phyloP scores from a whole-genome alignment of 2,113 vertebrate species.

The Lepisosteus oculatus region DNA sequence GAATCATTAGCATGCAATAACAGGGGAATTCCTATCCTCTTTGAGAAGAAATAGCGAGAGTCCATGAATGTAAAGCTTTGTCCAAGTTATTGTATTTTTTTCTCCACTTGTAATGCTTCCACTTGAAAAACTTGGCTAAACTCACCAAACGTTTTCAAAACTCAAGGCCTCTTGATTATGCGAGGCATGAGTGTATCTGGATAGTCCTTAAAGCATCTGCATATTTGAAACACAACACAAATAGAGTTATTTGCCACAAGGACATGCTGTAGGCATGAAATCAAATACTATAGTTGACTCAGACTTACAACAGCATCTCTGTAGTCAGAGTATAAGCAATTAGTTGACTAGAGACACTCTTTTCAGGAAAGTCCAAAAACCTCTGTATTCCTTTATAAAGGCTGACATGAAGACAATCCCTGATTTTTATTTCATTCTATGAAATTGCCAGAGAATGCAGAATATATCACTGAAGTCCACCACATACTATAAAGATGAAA shows the following conservation, averaged over 20 bases:
- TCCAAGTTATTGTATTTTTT: constrained; percentile 47
- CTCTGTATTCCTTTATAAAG: too few relatives aligned
- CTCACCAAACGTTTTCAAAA: constrained; percentile 38
- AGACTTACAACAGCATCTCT: too few relatives aligned
- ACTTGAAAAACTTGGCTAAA: constrained; percentile 38
- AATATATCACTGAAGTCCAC: too few relatives aligned
- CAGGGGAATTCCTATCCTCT: constrained; percentile 57
- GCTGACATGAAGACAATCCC: too few relatives aligned
- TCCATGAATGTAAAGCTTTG: constrained; percentile 38
- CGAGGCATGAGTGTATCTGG: constrained; percentile 35
- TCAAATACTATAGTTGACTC: constrained; percentile 41
- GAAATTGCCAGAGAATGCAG: too few relatives aligned
- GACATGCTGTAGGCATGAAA: constrained; percentile 46
- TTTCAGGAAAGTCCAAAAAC: too few relatives aligned
- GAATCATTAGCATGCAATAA: constrained; percentile 74
- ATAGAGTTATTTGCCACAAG: constrained; percentile 27
- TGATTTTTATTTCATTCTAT: too few relatives aligned
- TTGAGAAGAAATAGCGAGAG: constrained; percentile 37
- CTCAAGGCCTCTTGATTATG: constrained; percentile 39
- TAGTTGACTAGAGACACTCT: too few relatives aligned
- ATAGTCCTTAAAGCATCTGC: constrained; percentile 44
- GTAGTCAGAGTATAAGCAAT: too few relatives aligned
- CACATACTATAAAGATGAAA: too few relatives aligned
- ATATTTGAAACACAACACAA: constrained; percentile 42
- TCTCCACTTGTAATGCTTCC: constrained; percentile 34